phyloP scores from a whole-genome alignment of 2,113 vertebrate genomes.

The Pteropus alecto region DNA sequence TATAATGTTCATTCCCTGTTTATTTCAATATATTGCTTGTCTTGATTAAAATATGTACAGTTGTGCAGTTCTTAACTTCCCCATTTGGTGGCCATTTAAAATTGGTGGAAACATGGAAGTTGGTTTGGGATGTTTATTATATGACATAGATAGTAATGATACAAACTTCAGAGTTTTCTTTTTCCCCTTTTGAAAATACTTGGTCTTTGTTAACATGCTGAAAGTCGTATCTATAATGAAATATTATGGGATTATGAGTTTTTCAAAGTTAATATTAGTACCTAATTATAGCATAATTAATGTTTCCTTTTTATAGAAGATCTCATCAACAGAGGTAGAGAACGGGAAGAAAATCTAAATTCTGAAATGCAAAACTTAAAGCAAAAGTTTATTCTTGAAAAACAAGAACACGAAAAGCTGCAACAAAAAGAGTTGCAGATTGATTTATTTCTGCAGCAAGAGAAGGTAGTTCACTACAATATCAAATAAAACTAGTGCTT shows the following conservation, averaged over 20 bases:
- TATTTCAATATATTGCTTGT: neutral
- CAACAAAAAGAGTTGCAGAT: slow-evolving; percentile 82
- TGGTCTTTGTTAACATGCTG: neutral
- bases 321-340: slow-evolving; percentile 74
- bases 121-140: neutral
- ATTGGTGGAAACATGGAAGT: neutral
- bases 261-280: neutral
- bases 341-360: slow-evolving; percentile 81
- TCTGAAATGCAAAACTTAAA: slow-evolving; percentile 84
- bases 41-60: neutral
- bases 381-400: slow-evolving; percentile 77
- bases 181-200: neutral
- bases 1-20: neutral
- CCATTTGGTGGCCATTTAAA: neutral
- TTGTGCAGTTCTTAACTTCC: neutral
- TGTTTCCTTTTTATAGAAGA: slow-evolving; percentile 69
- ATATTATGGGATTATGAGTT: neutral
- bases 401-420: slow-evolving; percentile 80
- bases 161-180: neutral
- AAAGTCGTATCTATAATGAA: neutral
- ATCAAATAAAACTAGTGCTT: neutral
- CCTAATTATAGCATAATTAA: neutral
- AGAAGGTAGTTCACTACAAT: slow-evolving; percentile 84
- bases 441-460: slow-evolving; percentile 83
- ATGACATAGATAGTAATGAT: neutral